Evolutionary conservation across 2,113 vertebrate species (phyloP), one percentile per base, ranked within the genome.

Genomic region (Phrynosoma blainvillii): DNA sequence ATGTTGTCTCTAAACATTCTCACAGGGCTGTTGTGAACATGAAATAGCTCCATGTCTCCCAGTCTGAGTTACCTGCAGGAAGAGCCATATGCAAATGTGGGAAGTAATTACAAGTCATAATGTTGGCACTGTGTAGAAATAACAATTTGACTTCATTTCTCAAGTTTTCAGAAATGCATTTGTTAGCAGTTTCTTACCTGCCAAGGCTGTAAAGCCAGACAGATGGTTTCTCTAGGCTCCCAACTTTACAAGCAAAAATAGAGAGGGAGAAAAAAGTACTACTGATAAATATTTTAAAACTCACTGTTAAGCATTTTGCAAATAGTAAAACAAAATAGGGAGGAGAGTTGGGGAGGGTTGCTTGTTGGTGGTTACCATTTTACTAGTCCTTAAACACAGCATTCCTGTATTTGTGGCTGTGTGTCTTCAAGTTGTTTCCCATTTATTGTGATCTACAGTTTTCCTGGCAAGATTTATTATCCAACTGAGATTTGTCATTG

Each of bases 281-380:
- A 75, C 42, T n/a, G 25, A 87, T 87, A 75, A 82, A 87, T 82
- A 74, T 82, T 87, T 82, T 47, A 66, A 75, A 87, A 75, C 20
- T 74, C 12, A 30, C 68, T 23, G 54, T 87, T 81, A 81, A 81
- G 32, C 25, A 47, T 81, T 62, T 87, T 36, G n/a, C n/a, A 75
- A 74, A 74, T 9, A 25, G 40, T 23, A n/a, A 47, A 11, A 20
- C 18, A 65, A 16, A 74, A 30, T 40, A 10, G 13, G 0, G 11
- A 3, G 13, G 13, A 56, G 47, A n/a, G 23, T 21, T 68, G 23
- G 20, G 5, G 20, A 27, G 1, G 27, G 11, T 11, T 42, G 66
- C 36, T 74, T 20, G 9, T 87, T 87, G 68, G 16, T 32, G 79
- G 5, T 47, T 87, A 54, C 36, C 32, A 27, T 40, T 87, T 87